A percentile compares a stretch with the other conserved stretches of the same genome.
phyloP scores from a whole-genome alignment of 92 coral and sea anemone species.

The Diadumene lineata region DNA sequence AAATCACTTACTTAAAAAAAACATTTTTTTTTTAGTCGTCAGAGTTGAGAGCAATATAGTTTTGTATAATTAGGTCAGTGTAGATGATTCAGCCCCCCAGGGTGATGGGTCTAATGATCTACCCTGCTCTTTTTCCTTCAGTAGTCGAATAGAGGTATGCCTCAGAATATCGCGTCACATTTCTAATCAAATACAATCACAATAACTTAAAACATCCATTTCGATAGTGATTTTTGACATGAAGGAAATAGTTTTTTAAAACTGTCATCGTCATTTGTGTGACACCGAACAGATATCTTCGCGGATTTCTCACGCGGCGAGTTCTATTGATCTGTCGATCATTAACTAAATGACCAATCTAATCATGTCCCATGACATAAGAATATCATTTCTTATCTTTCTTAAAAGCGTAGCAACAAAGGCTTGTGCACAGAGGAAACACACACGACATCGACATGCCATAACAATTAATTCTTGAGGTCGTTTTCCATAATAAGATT shows the following conservation, averaged over 20 bases:
- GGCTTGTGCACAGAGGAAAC: neutral
- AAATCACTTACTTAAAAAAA: too few relatives aligned
- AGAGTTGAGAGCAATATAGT: too few relatives aligned
- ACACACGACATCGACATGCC: neutral
- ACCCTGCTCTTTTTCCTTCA: neutral
- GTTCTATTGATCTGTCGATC: conserved; percentile 11
- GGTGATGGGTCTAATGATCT: neutral
- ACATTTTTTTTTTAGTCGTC: too few relatives aligned
- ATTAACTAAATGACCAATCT: neutral
- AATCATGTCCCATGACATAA: neutral
- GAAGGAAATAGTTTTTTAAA: neutral
- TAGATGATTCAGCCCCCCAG: too few relatives aligned
- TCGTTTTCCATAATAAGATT: neutral
- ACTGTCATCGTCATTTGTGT: neutral
- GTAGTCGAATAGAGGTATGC: conserved; percentile 4
- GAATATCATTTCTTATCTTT: conserved; percentile 10
- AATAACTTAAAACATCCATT: conserved; percentile 7
- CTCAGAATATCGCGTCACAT: conserved; percentile 10
- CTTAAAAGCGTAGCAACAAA: conserved; percentile 1
- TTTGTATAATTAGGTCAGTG: too few relatives aligned
- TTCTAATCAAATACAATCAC: conserved; percentile 3
- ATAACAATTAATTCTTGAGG: neutral
- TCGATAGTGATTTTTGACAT: neutral
- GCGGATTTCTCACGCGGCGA: neutral
- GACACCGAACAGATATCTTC: conserved; percentile 4